These are phyloP conservation scores for Pholis gunnellus DNA, from an alignment of 2,113 vertebrate species.

Conservation along the genomic window DNA sequence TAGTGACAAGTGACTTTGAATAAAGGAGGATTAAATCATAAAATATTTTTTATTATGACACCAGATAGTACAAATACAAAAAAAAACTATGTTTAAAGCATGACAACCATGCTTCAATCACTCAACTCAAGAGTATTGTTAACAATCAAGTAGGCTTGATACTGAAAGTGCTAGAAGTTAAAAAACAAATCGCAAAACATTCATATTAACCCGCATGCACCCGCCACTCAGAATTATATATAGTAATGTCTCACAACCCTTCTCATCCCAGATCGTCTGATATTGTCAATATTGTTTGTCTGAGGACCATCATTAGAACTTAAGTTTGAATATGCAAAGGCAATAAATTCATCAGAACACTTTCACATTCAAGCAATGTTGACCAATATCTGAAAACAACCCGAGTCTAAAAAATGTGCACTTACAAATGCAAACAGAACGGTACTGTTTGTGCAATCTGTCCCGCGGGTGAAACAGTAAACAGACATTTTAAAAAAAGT, in stretches of 20 bases:
- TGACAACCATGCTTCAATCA: constrained; percentile 34
- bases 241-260: background rate
- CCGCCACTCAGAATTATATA: background rate
- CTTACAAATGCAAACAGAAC: constrained; percentile 22
- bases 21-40: background rate
- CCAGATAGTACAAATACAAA: constrained; percentile 51
- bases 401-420: constrained; percentile 9
- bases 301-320: constrained; percentile 14
- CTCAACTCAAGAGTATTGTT: constrained; percentile 21
- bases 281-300: constrained; percentile 9
- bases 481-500: constrained; percentile 59
- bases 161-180: constrained; percentile 44
- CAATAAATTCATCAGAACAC: constrained; percentile 8
- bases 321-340: constrained; percentile 27
- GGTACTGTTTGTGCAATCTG: constrained; percentile 17
- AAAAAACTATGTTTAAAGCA: constrained; percentile 25
- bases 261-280: constrained; percentile 7
- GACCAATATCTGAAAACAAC: background rate
- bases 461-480: constrained; percentile 67
- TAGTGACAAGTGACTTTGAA: constrained; percentile 45
- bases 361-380: constrained; percentile 1
- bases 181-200: background rate
- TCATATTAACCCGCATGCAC: constrained; percentile 12
- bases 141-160: constrained; percentile 32
- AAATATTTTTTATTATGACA: constrained; percentile 70